Evolutionary conservation across 2,797 vertebrate species (phyloP), one percentile per base, ranked within the genome.

Genomic region (Protonibea diacanthus): DNA sequence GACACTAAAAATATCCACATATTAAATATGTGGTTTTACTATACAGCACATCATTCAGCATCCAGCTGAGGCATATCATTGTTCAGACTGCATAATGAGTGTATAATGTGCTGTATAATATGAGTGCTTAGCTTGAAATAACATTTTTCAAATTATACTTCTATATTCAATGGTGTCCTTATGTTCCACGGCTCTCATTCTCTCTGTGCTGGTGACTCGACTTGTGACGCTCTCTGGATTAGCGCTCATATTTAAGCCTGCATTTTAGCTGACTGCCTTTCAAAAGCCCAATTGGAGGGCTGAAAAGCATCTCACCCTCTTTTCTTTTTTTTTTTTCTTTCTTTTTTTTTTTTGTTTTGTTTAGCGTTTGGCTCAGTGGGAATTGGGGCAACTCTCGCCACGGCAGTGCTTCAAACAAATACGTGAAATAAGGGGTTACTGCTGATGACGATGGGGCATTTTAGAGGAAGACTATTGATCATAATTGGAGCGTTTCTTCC

Each of bases 221-320:
- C 66, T 80, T 27, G 15, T 77, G 84, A 67, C 0, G 48, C 70
- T 65, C 68, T 70, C 61, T 70, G 42, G 85, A 81, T 84, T 84
- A 71, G 68, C 18, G 23, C 59, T 84, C 74, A 55, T 61, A 64
- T 82, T 85, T 79, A 88, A 86, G 82, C 82, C 71, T 67, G 49
- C 52, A 60, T 83, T 89, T 78, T 68, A 75, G 59, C 75, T n/a
- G 49, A 65, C 76, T 67, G 63, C 49, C 49, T 87, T 87, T 88
- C 73, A 75, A 78, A 69, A 89, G 76, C 67, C 74, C 71, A 74
- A 68, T 60, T 17, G 18, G 51, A 78, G 25, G 56, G 47, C 82
- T 79, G 70, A 80, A 83, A 83, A 85, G 65, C 58, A 0, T 23
- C 55, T 78, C 79, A 45, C 21, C 38, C 66, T 67, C 27, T 60